Base-by-base conservation (phyloP, 2,113 vertebrate genomes). In the Fukomys damarensis region DNA sequence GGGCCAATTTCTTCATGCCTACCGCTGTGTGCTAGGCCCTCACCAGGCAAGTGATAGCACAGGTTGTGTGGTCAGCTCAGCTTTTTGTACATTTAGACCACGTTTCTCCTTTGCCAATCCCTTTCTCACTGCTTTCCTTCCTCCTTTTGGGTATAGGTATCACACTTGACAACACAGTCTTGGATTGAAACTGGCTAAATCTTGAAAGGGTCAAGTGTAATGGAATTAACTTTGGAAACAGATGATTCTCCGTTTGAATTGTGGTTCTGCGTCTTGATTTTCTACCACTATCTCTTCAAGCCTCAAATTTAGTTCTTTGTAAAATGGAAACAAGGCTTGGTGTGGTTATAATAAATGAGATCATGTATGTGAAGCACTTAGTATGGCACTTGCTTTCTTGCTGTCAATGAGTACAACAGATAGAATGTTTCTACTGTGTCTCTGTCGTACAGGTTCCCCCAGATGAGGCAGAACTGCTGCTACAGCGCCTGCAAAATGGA, bases 1-100 rank as follows among this genome's bases (percentile, higher is more conserved):
- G 65, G 99, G 99, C 96, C 99, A 99, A 89, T 99, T 99, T 97
- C 98, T 99, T 54, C 98, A 98, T 0, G 97, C 98, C 11, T 99
- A 99, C 96, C 99, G 99, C 95, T 99, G 99, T 3, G 98, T 99
- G 70, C 98, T 99, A 92, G 97, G 98, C 66, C 94, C 98, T 74
- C 98, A 97, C 82, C 99, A 99, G 98, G 99, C 98, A 97, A 98
- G 98, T 98, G 24, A 88, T n/a, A 52, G 68, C 30, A 35, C 28
- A 92, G 11, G 4, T 63, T 77, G 46, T 89, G 43, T 91, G 83
- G 61, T 82, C 52, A 86, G 12, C 22, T 43, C 30, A 58, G 26
- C 52, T 43, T 77, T 82, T 79, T 85, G 49, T 38, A 61, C 5
- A 41, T 19, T 72, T 49, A 38, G 32, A 32, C 72, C 88, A 68